Evolutionary conservation across 2,797 vertebrate species (phyloP), one percentile per base, ranked within the genome.

Genomic region (Arnoldichthys spilopterus): DNA sequence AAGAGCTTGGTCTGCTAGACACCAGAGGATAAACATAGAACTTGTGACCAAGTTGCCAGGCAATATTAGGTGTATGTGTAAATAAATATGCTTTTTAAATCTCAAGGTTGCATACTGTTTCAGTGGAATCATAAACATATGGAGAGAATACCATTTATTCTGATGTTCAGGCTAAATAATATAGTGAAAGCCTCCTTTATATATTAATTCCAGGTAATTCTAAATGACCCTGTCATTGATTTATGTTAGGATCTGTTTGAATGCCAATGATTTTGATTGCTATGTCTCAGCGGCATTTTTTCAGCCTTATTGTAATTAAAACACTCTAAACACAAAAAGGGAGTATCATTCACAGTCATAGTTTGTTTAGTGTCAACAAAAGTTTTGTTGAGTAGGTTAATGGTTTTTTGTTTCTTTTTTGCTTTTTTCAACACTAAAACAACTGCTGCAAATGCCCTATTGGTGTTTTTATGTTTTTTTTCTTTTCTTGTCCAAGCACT

Each of bases 401-500:
- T 12, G 40, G 9, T 43, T 43, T 43, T 37, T 37, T 37, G 34
- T 37, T 37, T 37, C 3, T 37, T 37, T 43, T 43, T 43, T 43
- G 40, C 11, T 43, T 15, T 71, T 37, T 22, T 22, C 26, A 54
- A 34, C 30, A 54, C 24, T 28, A 49, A 45, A 30, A 26, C 28
- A 30, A 49, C 45, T n/a, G 30, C 16, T 51, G 28, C 67, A 30
- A 15, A 24, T 26, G 43, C 15, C 8, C 37, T 40, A 3, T 37
- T 1, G 37, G 22, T 43, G n/a, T 24, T 66, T 24, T 43, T 20
- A 3, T 71, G 45, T 20, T 69, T 53, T 54, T 56, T 67, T 72
- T 56, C 20, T 64, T 26, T 49, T 34, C 64, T 56, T 47, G 4
- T 9, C 59, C 54, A 45, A 30, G 70, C 47, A 81, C 68, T 67